These are phyloP conservation scores for Gallinago solitaria DNA, from an alignment of 2,797 vertebrate genomes.

Conservation along the genomic window DNA sequence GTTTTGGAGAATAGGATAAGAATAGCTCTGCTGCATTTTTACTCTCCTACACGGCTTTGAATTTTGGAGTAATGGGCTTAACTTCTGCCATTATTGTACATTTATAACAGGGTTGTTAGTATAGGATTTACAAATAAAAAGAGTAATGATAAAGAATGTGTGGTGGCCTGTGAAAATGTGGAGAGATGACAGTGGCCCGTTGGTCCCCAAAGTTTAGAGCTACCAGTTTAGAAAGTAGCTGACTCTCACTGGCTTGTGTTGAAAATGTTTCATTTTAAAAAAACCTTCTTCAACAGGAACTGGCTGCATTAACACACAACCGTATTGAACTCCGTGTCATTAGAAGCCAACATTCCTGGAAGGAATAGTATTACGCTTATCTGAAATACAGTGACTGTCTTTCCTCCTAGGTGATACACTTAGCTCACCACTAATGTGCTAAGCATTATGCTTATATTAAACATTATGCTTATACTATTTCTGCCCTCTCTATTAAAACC, in stretches of 20 bases:
- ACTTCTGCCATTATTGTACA: not conserved
- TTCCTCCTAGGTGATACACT: not conserved
- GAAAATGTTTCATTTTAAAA: not conserved
- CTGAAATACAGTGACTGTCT: not conserved
- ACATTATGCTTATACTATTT: conserved; percentile 45
- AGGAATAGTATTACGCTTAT: not conserved
- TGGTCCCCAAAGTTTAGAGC: not conserved
- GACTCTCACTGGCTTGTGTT: not conserved
- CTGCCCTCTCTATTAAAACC: conserved; percentile 60
- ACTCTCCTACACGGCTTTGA: not conserved
- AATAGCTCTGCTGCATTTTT: not conserved
- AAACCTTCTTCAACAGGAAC: not conserved
- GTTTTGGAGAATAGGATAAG: not conserved
- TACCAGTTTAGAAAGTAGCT: not conserved
- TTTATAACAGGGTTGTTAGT: not conserved
- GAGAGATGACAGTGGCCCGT: not conserved
- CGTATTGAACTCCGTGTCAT: not conserved
- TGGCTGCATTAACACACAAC: not conserved
- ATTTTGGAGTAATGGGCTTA: not conserved
- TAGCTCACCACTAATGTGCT: conserved; percentile 24
- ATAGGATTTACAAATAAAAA: not conserved
- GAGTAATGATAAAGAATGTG: not conserved
- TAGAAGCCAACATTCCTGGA: not conserved
- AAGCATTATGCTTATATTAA: conserved; percentile 56
- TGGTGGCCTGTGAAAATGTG: not conserved